Base-by-base conservation (phyloP, 2,113 vertebrate genomes). In the Stomatorhinus ivindoensis region DNA sequence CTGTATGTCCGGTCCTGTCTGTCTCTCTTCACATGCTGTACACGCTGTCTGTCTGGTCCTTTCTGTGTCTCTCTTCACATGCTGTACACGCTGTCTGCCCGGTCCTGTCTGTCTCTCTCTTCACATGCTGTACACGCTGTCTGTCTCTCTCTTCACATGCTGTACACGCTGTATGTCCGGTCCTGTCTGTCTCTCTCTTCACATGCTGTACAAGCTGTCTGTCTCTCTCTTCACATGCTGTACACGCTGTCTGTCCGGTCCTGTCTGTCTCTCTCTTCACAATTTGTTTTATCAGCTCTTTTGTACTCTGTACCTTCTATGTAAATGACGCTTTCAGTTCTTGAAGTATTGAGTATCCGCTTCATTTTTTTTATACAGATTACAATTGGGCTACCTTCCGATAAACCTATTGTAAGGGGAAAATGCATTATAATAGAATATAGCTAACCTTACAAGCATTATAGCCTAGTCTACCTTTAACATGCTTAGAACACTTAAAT, bases 11-110 rank as follows among this genome's bases (percentile, higher is more conserved):
- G 13, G 50, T 46, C 46, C 53, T 55, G 55, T n/a, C 21, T 58
- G 0, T 47, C 50, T 48, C 10, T 51, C 55, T 90, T 58, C 61
- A 73, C 61, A 73, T 50, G 86, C 91, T 91, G 87, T 93, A 51
- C 44, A 3, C 31, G 27, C 19, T 73, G 15, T 69, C 9, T n/a
- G 84, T 27, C 21, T 24, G 2, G 48, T 5, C 48, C 31, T 47
- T 11, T 46, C 19, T 58, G 1, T 50, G 1, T 50, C 48, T 51
- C 50, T 51, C 51, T 53, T 53, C 51, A 19, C 51, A 53, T 19
- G 50, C 50, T 51, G 3, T 17, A 51, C 48, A 15, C 19, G 4
- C 53, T 58, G 53, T 58, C 53, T 58, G 19, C 24, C 53, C 19
- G 10, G n/a, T n/a, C n/a, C n/a, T 50, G 48, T 50, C 48, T 13